Evolutionary conservation across 2,113 vertebrate species (phyloP), one percentile per base, ranked within the genome.

Genomic region (Vicugna pacos): DNA sequence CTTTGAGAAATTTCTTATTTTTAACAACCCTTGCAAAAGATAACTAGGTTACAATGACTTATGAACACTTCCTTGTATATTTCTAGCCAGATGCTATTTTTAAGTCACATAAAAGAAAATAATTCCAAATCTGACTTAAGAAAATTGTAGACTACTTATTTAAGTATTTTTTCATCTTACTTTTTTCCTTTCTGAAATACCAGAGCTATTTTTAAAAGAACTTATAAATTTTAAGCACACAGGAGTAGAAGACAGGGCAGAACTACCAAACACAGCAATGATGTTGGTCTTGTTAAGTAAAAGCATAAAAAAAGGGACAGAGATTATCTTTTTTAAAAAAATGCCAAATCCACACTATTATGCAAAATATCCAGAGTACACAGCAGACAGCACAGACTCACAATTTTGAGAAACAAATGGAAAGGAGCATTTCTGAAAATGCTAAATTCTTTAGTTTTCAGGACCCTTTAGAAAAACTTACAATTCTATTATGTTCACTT

Each of bases 61-160:
- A 96, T 2, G 58, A 93, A 91, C 14, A 88, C 50, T 81, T 91
- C 24, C 52, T 76, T 91, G 1, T 52, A 24, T 16, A 67, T 70
- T 88, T 92, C 17, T 72, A 92, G n/a, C 46, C 20, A 88, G 19
- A 26, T 13, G 79, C 15, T 84, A 72, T 70, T 91, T 94, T 94
- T 70, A 93, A 92, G 64, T 46, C n/a, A 91, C 8, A 48, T 70
- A 80, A 91, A 73, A 56, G 17, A 60, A 93, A 91, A 58, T 93
- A 82, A 94, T 75, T 91, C 54, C 30, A 46, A 32, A 12, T 16
- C 24, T 72, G 5, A 96, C 38, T 95, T 91, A 69, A 94, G 67
- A 93, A 97, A 82, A 65, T 24, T 92, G 67, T 26, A 92, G 84
- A 89, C 6, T 1, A 42, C 15, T 95, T 90, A 93, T 60, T 84